Percentiles rank a stretch among this genome's conserved stretches.
These are phyloP conservation scores for Hyphantria cunea DNA, from an alignment of 1,140 invertebrate genomes.

Conservation along the genomic window DNA sequence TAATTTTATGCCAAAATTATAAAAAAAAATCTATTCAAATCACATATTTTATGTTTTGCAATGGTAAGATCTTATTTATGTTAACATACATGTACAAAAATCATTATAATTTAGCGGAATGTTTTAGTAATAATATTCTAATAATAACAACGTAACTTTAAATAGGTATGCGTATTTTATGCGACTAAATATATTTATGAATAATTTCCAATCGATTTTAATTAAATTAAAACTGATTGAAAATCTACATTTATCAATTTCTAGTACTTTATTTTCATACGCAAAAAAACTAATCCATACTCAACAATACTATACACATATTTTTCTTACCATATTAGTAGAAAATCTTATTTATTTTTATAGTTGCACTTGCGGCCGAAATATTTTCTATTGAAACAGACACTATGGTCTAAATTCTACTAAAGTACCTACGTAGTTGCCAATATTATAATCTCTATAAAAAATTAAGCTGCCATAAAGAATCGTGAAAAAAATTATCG, in stretches of 20 bases:
- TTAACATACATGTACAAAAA: neutral
- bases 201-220: too few relatives aligned
- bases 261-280: slow-evolving; percentile 3
- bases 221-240: neutral
- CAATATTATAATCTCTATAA: neutral
- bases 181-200: too few relatives aligned
- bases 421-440: neutral
- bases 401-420: neutral
- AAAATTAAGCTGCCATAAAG: slow-evolving; percentile 26
- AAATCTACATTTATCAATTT: slow-evolving; percentile 12
- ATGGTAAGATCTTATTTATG: too few relatives aligned
- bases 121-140: slow-evolving; percentile 18
- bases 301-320: too few relatives aligned
- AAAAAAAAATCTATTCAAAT: neutral
- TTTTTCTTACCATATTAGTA: neutral
- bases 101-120: slow-evolving; percentile 10
- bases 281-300: neutral
- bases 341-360: slow-evolving; percentile 12
- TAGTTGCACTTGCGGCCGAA: slow-evolving; percentile 25
- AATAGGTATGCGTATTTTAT: too few relatives aligned
- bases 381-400: slow-evolving; percentile 12
- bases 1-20: neutral
- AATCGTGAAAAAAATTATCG: neutral
- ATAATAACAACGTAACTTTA: too few relatives aligned
- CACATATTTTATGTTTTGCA: too few relatives aligned